Conservation (phyloP, 2,113 vertebrate genomes). For the Butastur rufipennis region DNA sequence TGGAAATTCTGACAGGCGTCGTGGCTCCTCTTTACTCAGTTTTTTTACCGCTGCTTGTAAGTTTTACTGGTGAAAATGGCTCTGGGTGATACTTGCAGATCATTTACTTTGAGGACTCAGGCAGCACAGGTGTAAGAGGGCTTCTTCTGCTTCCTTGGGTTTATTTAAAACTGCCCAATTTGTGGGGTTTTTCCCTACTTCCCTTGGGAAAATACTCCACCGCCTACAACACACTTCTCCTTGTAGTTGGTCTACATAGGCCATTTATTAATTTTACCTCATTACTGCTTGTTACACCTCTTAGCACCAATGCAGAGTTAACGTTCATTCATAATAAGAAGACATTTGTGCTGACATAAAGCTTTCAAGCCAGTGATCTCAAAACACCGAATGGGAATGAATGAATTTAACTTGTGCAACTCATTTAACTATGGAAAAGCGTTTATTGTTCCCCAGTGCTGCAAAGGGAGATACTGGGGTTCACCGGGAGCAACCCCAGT, state of each 20-base stretch:
- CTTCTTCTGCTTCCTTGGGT: neutral
- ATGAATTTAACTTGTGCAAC: neutral
- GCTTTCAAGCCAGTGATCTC: neutral
- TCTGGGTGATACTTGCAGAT: neutral
- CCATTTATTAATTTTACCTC: neutral
- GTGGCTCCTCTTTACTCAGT: neutral
- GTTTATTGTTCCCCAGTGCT: neutral
- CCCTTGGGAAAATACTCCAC: neutral
- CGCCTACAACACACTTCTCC: neutral
- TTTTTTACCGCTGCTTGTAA: neutral
- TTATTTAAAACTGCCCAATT: neutral
- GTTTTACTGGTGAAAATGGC: neutral
- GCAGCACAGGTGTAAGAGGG: fast-evolving
- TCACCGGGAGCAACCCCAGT: neutral
- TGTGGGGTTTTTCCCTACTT: neutral
- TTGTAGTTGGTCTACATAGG: neutral
- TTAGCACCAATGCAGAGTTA: neutral
- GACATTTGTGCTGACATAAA: neutral
- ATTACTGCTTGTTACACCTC: neutral
- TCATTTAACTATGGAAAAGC: neutral
- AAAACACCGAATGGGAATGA: neutral
- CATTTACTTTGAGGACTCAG: neutral
- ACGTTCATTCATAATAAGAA: neutral
- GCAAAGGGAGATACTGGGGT: neutral
- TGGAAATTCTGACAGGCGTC: fast-evolving